Percentiles rank a stretch among this genome's conserved stretches.
Evolutionary conservation across 2,113 vertebrate genomes (phyloP).

Genomic region (Guaruba guarouba): DNA sequence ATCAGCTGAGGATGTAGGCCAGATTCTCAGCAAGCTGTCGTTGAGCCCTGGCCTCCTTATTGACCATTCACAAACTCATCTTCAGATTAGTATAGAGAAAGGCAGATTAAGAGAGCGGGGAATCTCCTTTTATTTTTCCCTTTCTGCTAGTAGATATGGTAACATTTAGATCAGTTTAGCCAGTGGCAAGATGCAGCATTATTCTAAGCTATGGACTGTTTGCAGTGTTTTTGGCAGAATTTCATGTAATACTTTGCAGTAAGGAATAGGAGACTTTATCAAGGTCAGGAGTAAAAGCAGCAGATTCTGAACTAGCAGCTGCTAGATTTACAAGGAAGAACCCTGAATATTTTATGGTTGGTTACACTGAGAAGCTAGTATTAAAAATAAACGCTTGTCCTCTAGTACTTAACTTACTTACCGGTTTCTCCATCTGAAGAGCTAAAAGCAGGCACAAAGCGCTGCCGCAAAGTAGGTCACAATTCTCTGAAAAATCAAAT

Average conservation of each 20-base stretch:
- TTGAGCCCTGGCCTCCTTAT: slow-evolving; percentile 15
- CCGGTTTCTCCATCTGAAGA: background rate
- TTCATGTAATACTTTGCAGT: background rate
- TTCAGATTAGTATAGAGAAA: slow-evolving; percentile 49
- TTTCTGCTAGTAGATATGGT: slow-evolving; percentile 10
- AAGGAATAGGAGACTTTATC: background rate
- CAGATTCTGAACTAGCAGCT: background rate
- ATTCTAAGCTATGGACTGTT: slow-evolving; percentile 31
- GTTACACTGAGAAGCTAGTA: background rate
- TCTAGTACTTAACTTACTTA: background rate
- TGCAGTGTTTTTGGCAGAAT: slow-evolving; percentile 16
- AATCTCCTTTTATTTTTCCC: background rate
- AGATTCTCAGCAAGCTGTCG: slow-evolving; percentile 44
- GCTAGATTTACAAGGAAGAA: background rate
- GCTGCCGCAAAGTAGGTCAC: background rate
- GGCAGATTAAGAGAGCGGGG: background rate
- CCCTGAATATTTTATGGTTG: background rate
- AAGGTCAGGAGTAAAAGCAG: background rate
- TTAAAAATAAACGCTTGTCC: background rate
- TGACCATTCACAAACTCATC: slow-evolving; percentile 38
- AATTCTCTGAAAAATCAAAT: slow-evolving; percentile 39
- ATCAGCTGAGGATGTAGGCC: background rate
- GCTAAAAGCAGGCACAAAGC: background rate
- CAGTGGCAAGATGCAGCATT: background rate
- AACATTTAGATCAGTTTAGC: background rate